Evolutionary conservation across 2,113 vertebrate genomes (phyloP), one percentile per base, ranked within the genome.

Genomic region (Bambusicola thoracicus): DNA sequence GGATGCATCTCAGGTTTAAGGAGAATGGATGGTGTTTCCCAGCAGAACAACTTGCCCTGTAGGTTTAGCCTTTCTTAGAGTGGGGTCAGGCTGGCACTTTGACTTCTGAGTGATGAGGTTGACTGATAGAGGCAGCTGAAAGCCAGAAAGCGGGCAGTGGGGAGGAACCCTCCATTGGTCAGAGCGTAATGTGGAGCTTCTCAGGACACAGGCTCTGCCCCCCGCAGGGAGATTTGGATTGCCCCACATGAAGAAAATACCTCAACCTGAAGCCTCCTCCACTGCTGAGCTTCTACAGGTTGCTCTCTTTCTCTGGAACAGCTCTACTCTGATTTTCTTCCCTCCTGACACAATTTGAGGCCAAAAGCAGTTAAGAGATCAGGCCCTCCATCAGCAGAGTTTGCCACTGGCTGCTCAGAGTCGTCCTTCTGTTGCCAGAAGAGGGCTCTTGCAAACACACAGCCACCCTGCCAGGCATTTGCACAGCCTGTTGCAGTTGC

Each of bases 401-500:
- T 90, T 69, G 72, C 58, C 15, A 2, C n/a, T 0, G 0, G 20
- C 44, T 77, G 36, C 77, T 81, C 48, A 3, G 12, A 49, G 48
- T 17, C 21, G 5, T 76, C 44, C 30, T 79, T 11, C 77, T 61
- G 48, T 69, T 78, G 66, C 53, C 66, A 62, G 43, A 29, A 75
- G 46, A 81, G 22, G 32, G 59, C 36, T 83, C 63, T 56, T 2
- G 2, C 51, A 82, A 92, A 27, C 58, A 38, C 10, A 1, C 3
- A 0, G 8, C 5, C 14, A 3, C 7, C 16, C 29, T 29, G 53
- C 74, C 85, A 61, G 55, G 9, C 44, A 0, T 61, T n/a, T 21
- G 49, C 43, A 27, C 32, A 32, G 56, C 27, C 38, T 48, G 72
- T 59, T 61, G 81, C 63, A 48, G 93, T 83, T 93, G 90, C 89